Conservation (phyloP, 2,797 vertebrate genomes). For the Scleropages formosus region DNA sequence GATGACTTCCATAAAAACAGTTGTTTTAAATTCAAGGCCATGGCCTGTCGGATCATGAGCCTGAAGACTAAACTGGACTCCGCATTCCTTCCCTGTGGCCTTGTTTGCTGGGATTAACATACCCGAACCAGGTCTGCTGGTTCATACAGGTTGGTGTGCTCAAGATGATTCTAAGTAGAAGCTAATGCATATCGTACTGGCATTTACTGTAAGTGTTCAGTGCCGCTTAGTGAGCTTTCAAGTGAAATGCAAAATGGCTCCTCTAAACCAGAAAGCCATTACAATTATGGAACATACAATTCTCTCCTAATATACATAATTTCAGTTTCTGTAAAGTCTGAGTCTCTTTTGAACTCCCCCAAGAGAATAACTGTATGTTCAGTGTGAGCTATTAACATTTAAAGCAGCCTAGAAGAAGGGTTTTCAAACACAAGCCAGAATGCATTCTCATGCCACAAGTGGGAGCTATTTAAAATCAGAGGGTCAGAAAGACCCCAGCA, state of each 20-base stretch:
- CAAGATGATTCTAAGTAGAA: constrained; percentile 29
- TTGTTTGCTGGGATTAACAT: constrained; percentile 42
- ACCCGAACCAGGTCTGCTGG: constrained; percentile 54
- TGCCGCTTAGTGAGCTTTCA: too few relatives aligned
- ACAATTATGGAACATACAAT: constrained; percentile 4
- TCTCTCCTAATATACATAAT: constrained; percentile 50
- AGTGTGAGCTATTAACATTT: not conserved
- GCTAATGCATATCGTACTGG: too few relatives aligned
- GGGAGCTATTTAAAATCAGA: not conserved
- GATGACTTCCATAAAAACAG: constrained; percentile 20
- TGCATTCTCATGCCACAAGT: not conserved
- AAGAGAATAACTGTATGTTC: not conserved
- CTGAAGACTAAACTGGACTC: constrained; percentile 15
- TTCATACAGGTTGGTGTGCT: too few relatives aligned
- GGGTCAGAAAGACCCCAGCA: not conserved
- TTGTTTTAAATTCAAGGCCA: constrained; percentile 5
- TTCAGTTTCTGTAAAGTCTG: not conserved
- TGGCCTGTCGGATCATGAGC: constrained; percentile 11
- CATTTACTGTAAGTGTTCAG: too few relatives aligned
- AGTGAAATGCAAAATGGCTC: too few relatives aligned
- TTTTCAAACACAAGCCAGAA: not conserved
- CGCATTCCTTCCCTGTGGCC: constrained; percentile 37
- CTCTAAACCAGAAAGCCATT: constrained; percentile 44
- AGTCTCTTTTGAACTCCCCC: not conserved
- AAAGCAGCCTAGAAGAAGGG: not conserved